A percentile compares a stretch with the other conserved stretches of the same genome.
phyloP scores from a whole-genome alignment of 2,888 invertebrate genomes.

The Corythucha ciliata region DNA sequence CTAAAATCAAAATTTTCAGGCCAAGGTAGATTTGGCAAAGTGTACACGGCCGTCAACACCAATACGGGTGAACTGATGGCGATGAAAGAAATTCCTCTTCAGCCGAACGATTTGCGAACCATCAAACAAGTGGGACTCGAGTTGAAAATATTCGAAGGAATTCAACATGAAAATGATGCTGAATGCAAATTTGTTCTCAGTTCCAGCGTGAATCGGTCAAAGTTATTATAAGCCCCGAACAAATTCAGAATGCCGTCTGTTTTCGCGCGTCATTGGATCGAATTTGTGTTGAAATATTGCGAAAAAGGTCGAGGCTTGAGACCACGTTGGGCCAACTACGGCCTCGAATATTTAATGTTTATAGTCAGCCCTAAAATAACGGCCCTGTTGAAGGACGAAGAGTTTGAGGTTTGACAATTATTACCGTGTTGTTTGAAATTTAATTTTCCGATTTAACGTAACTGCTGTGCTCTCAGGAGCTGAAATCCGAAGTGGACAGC shows the following conservation, averaged over 20 bases:
- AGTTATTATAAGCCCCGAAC: too few relatives aligned
- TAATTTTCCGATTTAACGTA: too few relatives aligned
- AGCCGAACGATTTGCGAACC: slow-evolving; percentile 72
- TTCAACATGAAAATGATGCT: slow-evolving; percentile 73
- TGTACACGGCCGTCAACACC: slow-evolving; percentile 90
- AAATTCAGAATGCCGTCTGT: too few relatives aligned
- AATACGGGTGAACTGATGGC: slow-evolving; percentile 86
- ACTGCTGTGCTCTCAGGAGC: too few relatives aligned
- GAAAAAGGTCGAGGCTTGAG: slow-evolving; percentile 71
- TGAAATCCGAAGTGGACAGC: too few relatives aligned
- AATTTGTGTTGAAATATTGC: slow-evolving; percentile 73
- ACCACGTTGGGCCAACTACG: slow-evolving; percentile 82
- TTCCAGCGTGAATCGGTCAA: too few relatives aligned
- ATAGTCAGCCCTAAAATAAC: slow-evolving; percentile 79
- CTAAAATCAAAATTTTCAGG: too few relatives aligned
- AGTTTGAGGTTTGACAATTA: slow-evolving; percentile 55
- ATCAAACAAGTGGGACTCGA: slow-evolving; percentile 81
- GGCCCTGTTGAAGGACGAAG: slow-evolving; percentile 60
- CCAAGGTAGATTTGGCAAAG: slow-evolving; percentile 88
- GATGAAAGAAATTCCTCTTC: slow-evolving; percentile 85
- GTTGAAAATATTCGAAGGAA: slow-evolving; percentile 80
- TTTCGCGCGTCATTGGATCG: slow-evolving; percentile 80
- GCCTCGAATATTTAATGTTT: slow-evolving; percentile 74
- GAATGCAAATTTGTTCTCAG: too few relatives aligned
- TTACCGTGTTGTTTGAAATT: too few relatives aligned